These are phyloP conservation scores for Myotis myotis DNA, from an alignment of 2,797 vertebrate genomes.

Conservation along the genomic window DNA sequence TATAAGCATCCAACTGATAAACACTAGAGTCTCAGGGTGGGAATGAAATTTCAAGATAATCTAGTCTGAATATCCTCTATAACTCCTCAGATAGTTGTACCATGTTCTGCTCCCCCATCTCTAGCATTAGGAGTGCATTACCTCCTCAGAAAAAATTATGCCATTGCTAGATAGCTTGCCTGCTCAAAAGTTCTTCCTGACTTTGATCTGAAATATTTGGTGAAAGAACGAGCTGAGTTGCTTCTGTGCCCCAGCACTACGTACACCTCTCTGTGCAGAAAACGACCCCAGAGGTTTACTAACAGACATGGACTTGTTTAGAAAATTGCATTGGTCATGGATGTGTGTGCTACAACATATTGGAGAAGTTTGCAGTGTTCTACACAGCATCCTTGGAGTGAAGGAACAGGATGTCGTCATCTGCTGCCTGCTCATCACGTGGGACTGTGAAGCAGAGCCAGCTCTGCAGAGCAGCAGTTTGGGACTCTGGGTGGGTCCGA, in stretches of 20 bases:
- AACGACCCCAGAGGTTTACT: background rate
- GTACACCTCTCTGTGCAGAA: background rate
- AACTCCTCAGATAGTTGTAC: background rate
- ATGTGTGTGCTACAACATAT: background rate
- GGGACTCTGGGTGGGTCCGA: background rate
- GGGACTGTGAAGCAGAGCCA: background rate
- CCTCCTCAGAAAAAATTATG: background rate
- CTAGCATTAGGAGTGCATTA: background rate
- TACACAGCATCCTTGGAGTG: background rate
- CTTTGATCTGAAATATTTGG: background rate
- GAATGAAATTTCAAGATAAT: constrained; percentile 7
- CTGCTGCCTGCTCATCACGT: background rate
- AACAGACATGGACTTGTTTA: background rate
- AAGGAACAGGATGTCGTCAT: background rate
- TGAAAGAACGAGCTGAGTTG: background rate
- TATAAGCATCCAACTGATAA: background rate
- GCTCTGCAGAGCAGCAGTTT: background rate
- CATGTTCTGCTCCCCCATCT: background rate
- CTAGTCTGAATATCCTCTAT: background rate
- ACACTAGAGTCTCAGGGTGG: background rate
- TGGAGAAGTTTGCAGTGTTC: background rate
- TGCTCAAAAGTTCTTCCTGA: background rate
- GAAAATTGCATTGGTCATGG: background rate
- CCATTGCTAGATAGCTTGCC: background rate
- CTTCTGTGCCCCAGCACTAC: background rate